Base-by-base conservation (phyloP, 2,888 invertebrate species). In the Eudasyphora cyanicolor region DNA sequence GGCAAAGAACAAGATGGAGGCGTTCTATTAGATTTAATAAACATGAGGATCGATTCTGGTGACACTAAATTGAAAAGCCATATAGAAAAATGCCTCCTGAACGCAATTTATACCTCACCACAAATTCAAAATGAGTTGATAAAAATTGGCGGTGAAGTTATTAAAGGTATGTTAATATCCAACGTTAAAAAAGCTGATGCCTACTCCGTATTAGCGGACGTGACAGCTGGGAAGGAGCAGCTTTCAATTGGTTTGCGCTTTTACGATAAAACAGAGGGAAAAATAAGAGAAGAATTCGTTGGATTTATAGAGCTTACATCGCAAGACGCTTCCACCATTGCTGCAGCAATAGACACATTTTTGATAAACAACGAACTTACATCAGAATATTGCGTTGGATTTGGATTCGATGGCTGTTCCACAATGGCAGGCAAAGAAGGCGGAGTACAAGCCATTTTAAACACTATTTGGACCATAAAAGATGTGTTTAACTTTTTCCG, bases 171-270 rank as follows among this genome's bases (percentile, higher is more conserved):
- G 10, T 27, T 29, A 12, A 27, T 4, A 14, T n/a, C 27, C 12
- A 3, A 62, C 8, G 2, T 62, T 27, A 62, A 62, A 27, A 14
- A 62, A 62, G 62, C 62, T 27, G 24, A 21, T 32, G 62, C 62
- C 14, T 62, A 62, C 32, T n/a, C 14, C 17, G 29, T 29, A 1
- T 62, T 62, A 27, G 29, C 24, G 17, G 62, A 62, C 10, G 62
- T 27, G 17, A 62, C 62, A n/a, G 62, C 62, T 8, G 45, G 45
- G 14, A 38, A 67, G 21, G 76, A 76, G 38, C 81, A 81, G n/a
- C 54, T 81, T 21, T 81, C 76, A 62, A 51, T 81, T 14, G 81
- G 76, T 5, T 14, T 76, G 17, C 70, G 81, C 4, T 76, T 76
- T 29, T 81, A 17, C 35, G 71, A 76, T 24, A 54, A 79, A 79